Percentiles rank a stretch among this genome's conserved stretches.
phyloP scores from a whole-genome alignment of 1,140 invertebrate genomes.

The Phymorhynchus buccinoides region DNA sequence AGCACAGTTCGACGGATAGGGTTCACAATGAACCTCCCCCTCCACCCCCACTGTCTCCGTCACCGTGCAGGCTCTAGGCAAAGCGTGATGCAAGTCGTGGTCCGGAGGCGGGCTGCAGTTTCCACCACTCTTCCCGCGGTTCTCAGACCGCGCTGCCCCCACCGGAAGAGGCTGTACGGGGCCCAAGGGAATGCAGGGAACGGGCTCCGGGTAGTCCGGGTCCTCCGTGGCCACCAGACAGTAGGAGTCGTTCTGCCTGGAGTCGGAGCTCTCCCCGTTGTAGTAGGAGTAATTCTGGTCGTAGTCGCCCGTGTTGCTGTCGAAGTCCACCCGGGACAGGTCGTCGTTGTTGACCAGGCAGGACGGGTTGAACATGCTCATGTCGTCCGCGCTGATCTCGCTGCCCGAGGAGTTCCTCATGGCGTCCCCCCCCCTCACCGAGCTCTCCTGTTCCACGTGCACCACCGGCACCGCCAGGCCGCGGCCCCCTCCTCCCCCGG shows the following conservation, averaged over 20 bases:
- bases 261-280: constrained; percentile 26
- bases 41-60: too few relatives aligned
- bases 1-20: neutral
- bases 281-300: neutral
- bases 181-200: neutral
- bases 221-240: constrained; percentile 2
- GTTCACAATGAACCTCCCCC: neutral
- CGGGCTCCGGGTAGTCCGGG: neutral
- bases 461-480: constrained; percentile 46
- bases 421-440: constrained; percentile 43
- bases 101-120: neutral
- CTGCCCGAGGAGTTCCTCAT: constrained; percentile 57
- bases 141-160: neutral
- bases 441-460: constrained; percentile 50
- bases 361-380: constrained; percentile 58
- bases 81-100: neutral
- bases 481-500: constrained; percentile 7
- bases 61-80: neutral
- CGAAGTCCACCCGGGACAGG: constrained; percentile 41
- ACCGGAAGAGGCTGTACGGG: neutral
- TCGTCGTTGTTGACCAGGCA: constrained; percentile 59
- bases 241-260: constrained; percentile 10
- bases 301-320: constrained; percentile 37
- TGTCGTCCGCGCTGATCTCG: constrained; percentile 64
- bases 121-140: neutral